Percentiles rank a stretch among this genome's conserved stretches.
These are phyloP conservation scores for Globia sparganii DNA, from an alignment of 2,888 invertebrate species.

Conservation along the genomic window DNA sequence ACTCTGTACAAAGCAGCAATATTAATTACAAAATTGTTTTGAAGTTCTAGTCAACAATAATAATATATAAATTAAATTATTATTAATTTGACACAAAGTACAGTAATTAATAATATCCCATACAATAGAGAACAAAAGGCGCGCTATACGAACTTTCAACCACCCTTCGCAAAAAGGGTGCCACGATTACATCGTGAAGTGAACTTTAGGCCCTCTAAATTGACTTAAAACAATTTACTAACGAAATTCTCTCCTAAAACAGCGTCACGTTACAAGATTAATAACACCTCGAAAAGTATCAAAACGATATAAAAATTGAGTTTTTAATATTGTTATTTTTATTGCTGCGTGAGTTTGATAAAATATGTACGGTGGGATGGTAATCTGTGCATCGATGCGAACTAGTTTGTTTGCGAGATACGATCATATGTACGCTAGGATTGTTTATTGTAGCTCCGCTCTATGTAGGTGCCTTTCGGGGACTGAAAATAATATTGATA, in stretches of 20 bases:
- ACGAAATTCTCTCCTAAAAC: neutral
- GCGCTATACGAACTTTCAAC: neutral
- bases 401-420: constrained; percentile 8
- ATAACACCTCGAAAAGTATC: constrained; percentile 31
- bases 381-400: constrained; percentile 41
- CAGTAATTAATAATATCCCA: neutral
- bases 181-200: too few relatives aligned
- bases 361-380: neutral
- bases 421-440: neutral
- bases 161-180: neutral
- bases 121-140: constrained; percentile 1
- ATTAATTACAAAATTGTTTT: constrained; percentile 12
- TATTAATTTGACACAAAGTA: neutral
- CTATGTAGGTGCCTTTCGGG: too few relatives aligned
- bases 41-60: neutral
- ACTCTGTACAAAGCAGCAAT: neutral
- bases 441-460: constrained; percentile 9
- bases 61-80: neutral
- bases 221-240: neutral
- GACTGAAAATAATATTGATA: too few relatives aligned
- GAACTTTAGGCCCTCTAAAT: neutral
- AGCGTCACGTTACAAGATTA: constrained; percentile 20
- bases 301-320: neutral
- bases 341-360: constrained; percentile 4
- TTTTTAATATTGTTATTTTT: constrained; percentile 11